Evolutionary conservation across 1,140 invertebrate genomes (phyloP).

Genomic region (Cataglyphis hispanica): DNA sequence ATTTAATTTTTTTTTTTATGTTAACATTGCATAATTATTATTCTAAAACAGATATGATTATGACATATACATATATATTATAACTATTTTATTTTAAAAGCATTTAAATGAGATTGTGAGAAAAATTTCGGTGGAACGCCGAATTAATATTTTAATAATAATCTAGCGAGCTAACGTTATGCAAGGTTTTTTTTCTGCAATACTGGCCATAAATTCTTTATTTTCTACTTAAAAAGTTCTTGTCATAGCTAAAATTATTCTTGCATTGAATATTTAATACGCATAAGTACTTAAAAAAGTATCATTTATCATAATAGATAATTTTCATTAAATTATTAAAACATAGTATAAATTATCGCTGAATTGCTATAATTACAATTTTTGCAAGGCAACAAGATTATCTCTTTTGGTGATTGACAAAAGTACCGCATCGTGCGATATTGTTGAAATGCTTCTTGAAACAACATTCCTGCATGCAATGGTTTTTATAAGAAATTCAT

Average conservation of each 20-base stretch:
- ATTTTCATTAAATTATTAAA: neutral
- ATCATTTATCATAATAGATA: neutral
- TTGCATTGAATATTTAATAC: neutral
- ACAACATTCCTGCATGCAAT: conserved; percentile 3
- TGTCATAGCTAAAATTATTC: neutral
- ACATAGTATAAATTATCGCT: neutral
- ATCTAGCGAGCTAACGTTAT: neutral
- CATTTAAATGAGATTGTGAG: neutral
- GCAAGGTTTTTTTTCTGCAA: neutral
- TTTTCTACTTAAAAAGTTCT: neutral
- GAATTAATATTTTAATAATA: conserved; percentile 23
- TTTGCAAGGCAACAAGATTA: neutral
- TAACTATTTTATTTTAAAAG: neutral
- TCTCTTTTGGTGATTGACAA: neutral
- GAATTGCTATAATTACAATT: neutral
- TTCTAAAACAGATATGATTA: neutral
- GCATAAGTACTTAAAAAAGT: neutral
- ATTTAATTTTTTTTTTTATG: conserved; percentile 65
- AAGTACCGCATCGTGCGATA: neutral
- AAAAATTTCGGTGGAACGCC: neutral
- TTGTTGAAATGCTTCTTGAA: conserved; percentile 30
- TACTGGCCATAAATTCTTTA: neutral
- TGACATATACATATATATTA: no score
- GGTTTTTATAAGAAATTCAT: conserved; percentile 37
- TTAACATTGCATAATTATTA: neutral